phyloP scores from a whole-genome alignment of 1,140 invertebrate genomes.

The Drosophila parabipectinata region DNA sequence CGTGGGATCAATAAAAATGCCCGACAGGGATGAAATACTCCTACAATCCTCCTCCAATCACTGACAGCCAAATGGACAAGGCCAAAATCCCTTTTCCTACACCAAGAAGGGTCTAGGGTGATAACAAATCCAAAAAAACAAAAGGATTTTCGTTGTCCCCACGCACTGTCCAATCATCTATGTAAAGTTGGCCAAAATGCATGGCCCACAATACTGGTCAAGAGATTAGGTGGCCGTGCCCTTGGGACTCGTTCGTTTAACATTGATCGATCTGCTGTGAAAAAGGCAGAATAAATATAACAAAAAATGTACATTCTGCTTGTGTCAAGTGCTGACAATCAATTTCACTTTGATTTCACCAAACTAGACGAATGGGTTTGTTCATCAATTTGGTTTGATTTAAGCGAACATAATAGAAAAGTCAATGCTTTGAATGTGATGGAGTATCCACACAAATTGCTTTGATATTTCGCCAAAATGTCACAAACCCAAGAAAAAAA shows the following conservation, averaged over 20 bases:
- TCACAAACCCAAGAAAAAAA: constrained; percentile 6
- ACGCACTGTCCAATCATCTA: constrained; percentile 59
- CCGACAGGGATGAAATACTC: constrained; percentile 27
- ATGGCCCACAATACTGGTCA: constrained; percentile 17
- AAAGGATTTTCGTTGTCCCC: constrained; percentile 37
- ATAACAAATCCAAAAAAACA: constrained; percentile 35
- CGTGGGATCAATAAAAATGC: constrained; percentile 67
- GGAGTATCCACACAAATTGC: constrained; percentile 20
- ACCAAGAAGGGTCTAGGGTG: constrained; percentile 12
- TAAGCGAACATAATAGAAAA: constrained; percentile 23
- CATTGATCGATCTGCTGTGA: constrained; percentile 59
- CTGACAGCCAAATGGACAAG: constrained; percentile 55
- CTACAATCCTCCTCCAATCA: constrained; percentile 2
- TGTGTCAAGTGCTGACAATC: constrained; percentile 50
- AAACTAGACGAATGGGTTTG: constrained; percentile 31
- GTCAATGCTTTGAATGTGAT: constrained; percentile 15
- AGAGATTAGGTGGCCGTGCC: constrained; percentile 43
- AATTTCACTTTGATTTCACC: constrained; percentile 44
- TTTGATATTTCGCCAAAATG: background rate
- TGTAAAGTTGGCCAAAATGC: constrained; percentile 54
- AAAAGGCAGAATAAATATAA: constrained; percentile 16
- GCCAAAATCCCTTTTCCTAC: constrained; percentile 61
- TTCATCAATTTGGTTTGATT: constrained; percentile 41
- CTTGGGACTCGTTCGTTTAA: constrained; percentile 47
- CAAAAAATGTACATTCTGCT: constrained; percentile 25